A percentile compares a stretch with the other conserved stretches of the same genome.
phyloP scores from a whole-genome alignment of 2,113 vertebrate species.

The Macroglossus sobrinus region DNA sequence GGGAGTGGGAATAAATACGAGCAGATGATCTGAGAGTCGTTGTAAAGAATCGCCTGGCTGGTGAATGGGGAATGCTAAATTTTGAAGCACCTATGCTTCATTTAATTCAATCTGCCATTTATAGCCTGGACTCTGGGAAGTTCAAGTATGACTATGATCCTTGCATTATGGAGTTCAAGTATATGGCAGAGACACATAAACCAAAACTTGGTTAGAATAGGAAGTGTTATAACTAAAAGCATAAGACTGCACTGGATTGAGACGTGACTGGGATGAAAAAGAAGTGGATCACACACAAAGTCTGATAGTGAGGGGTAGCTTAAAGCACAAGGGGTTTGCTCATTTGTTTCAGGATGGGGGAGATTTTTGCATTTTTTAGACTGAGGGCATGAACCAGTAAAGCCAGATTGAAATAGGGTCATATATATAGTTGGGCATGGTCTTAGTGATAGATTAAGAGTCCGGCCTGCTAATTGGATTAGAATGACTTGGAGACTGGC shows the following conservation, averaged over 20 bases:
- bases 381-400: not conserved
- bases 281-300: rapidly evolving
- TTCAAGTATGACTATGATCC: not conserved
- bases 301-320: not conserved
- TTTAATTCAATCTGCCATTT: not conserved
- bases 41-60: rapidly evolving
- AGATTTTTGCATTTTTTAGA: rapidly evolving
- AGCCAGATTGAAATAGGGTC: not conserved
- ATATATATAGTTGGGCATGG: not conserved
- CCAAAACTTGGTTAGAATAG: not conserved
- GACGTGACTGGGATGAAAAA: not conserved
- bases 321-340: not conserved
- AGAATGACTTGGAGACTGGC: not conserved
- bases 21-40: rapidly evolving
- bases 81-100: not conserved
- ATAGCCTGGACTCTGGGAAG: not conserved
- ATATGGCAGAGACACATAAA: not conserved
- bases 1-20: no score
- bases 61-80: no score
- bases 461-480: not conserved
- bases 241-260: not conserved
- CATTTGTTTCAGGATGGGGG: not conserved
- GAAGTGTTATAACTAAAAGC: not conserved
- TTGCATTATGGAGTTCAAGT: not conserved
- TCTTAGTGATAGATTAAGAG: not conserved